Percentiles rank a stretch among this genome's conserved stretches.
Evolutionary conservation across 1,140 invertebrate genomes (phyloP).

Genomic region (Diprion similis): DNA sequence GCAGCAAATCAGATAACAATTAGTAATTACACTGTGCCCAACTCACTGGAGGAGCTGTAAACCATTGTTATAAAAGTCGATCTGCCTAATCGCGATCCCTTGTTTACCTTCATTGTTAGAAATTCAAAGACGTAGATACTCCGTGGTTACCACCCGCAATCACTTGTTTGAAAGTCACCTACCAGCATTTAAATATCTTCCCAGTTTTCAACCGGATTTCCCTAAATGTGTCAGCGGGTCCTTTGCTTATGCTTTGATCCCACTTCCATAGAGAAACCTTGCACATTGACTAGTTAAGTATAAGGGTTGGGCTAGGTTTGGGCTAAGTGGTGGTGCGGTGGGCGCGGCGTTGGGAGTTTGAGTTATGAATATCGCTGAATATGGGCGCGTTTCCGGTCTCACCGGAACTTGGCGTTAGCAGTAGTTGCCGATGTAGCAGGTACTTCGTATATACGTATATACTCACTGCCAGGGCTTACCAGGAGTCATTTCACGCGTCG

Average conservation of each 20-base stretch:
- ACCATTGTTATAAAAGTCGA: too few relatives aligned
- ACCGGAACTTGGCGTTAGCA: conserved; percentile 2
- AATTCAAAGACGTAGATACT: too few relatives aligned
- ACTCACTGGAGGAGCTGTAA: too few relatives aligned
- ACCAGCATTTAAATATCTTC: background rate
- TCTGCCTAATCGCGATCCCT: too few relatives aligned
- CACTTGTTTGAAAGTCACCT: background rate
- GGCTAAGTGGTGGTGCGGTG: background rate
- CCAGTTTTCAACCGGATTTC: background rate
- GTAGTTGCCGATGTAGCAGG: background rate
- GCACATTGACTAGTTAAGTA: background rate
- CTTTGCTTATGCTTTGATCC: too few relatives aligned
- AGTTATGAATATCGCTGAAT: conserved; percentile 7
- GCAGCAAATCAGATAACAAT: too few relatives aligned
- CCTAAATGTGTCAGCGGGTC: background rate
- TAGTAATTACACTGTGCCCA: too few relatives aligned
- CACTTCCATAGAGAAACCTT: background rate
- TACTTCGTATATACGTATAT: background rate
- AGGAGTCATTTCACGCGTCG: conserved; percentile 49
- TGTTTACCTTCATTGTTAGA: too few relatives aligned
- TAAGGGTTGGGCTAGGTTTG: too few relatives aligned
- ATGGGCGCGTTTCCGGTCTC: background rate
- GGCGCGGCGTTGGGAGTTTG: background rate
- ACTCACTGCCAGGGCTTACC: conserved; percentile 29
- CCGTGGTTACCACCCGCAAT: too few relatives aligned